Evolutionary conservation across 2,797 vertebrate genomes (phyloP).

Genomic region (Pempheris klunzingeri): DNA sequence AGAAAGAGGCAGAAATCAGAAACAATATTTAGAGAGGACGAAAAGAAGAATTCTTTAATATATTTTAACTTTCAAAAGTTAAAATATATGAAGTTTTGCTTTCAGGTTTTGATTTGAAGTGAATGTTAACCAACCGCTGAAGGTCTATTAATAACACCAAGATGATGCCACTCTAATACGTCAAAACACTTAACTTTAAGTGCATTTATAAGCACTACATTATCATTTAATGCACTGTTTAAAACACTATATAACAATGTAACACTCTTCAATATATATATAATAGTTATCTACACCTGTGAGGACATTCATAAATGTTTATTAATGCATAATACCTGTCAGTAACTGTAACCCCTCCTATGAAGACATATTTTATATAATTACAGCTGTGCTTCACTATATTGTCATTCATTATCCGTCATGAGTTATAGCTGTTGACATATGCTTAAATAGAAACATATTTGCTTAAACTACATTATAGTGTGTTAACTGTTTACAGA

Average conservation of each 20-base stretch:
- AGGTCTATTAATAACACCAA: background rate
- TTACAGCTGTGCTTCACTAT: background rate
- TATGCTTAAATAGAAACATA: background rate
- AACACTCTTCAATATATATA: background rate
- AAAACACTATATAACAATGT: too few relatives aligned
- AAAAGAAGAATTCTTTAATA: background rate
- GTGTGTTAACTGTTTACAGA: background rate
- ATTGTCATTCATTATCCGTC: background rate
- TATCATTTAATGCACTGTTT: background rate
- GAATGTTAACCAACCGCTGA: background rate
- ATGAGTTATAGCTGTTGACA: background rate
- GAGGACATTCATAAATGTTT: background rate
- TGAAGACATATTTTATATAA: background rate
- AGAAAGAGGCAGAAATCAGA: background rate
- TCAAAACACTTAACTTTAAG: background rate
- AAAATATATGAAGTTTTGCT: background rate
- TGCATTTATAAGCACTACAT: background rate
- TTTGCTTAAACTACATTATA: background rate
- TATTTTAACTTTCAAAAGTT: background rate
- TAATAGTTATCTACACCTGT: background rate
- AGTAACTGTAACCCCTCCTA: background rate
- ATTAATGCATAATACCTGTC: background rate
- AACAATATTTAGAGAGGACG: background rate
- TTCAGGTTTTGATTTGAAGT: conserved; percentile 1
- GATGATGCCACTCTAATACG: background rate